A percentile compares a stretch with the other conserved stretches of the same genome.
phyloP scores from a whole-genome alignment of 2,888 invertebrate species.

The Pyrochroa serraticornis region DNA sequence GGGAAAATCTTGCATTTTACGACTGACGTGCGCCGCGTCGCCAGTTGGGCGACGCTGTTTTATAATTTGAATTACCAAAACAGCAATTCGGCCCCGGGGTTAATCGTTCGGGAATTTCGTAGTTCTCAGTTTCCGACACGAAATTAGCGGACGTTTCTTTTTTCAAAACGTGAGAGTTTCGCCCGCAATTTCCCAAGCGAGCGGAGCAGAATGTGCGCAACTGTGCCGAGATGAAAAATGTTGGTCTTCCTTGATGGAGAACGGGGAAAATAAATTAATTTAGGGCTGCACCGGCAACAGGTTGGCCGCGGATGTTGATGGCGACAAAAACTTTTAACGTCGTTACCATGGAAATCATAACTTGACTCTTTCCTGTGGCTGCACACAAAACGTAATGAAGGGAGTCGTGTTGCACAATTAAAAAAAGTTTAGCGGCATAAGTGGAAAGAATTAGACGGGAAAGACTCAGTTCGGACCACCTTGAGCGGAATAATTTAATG shows the following conservation, averaged over 20 bases:
- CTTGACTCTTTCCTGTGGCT: constrained; percentile 32
- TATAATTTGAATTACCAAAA: constrained; percentile 1
- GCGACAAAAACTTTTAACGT: constrained; percentile 39
- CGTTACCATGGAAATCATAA: constrained; percentile 39
- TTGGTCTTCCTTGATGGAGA: constrained; percentile 37
- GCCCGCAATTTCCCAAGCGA: no score
- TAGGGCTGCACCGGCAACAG: constrained; percentile 37
- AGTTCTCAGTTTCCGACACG: no score
- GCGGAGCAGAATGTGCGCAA: no score
- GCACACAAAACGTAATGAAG: constrained; percentile 32
- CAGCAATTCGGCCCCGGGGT: no score
- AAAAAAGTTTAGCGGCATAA: constrained; percentile 27
- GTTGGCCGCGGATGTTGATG: constrained; percentile 35
- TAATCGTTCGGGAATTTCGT: no score
- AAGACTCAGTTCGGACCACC: constrained; percentile 2
- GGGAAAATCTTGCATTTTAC: constrained; percentile 21
- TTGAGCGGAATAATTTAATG: constrained; percentile 1
- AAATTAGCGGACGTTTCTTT: no score
- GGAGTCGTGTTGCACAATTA: constrained; percentile 37
- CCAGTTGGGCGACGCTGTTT: constrained; percentile 10
- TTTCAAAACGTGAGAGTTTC: no score
- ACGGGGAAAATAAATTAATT: constrained; percentile 45
- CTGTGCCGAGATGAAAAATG: constrained; percentile 31
- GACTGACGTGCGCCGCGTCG: constrained; percentile 12
- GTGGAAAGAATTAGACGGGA: constrained; percentile 12